Evolutionary conservation across 2,888 invertebrate species (phyloP), one percentile per base, ranked within the genome.

Genomic region (Saturnia pavonia): DNA sequence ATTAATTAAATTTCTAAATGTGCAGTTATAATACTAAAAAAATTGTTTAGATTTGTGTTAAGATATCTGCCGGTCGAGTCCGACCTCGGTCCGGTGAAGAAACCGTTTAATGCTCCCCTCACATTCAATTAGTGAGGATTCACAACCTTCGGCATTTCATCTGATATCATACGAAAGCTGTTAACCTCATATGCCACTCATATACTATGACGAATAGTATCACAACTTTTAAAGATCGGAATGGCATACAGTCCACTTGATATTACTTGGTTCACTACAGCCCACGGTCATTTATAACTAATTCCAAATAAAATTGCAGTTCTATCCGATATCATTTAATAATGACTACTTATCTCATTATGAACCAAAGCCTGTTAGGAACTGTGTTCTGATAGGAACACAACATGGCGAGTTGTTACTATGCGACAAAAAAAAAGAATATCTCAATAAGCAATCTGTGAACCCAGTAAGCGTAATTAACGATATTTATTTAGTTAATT

Each of bases 91-190:
- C 51, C 22, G 69, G 48, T 68, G 48, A 54, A 68, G 68, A 68
- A 68, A 68, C 68, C 40, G 68, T 27, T 68, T 68, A 68, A 68
- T 68, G 68, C 51, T 51, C 68, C 54, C 68, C 68, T 68, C 68
- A 54, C 68, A 68, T 54, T 85, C 83, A 85, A 85, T 85, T 85
- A 85, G 80, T 77, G 79, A 74, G 78, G 78, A 78, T 77, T 73
- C 74, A 69, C 77, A 76, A 77, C 82, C 81, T 84, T 82, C 81
- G 73, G 71, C 72, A 71, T 73, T 70, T 68, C 71, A 70, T 72
- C 72, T 72, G 69, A 69, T 67, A 72, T 67, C 40, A 70, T 72
- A 78, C 75, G 80, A 82, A 80, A 82, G 82, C 78, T 73, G 83
- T 79, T 82, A 77, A 79, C 84, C 84, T 84, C 80, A 78, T 67